Conservation (phyloP, 2,888 invertebrate species). For the Noctua pronuba region DNA sequence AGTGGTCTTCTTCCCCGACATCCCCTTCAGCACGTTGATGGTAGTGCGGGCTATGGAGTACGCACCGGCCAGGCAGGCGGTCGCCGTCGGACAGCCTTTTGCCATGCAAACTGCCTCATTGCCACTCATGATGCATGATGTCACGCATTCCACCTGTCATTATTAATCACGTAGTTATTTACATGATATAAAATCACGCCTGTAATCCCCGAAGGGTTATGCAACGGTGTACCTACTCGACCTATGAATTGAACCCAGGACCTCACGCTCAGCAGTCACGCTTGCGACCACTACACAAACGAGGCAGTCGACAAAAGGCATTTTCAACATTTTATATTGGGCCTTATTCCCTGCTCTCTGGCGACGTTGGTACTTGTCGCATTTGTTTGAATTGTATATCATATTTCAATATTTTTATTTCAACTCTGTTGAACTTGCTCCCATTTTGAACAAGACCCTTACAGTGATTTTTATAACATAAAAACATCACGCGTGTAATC, state of each 20-base stretch:
- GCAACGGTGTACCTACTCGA: not conserved
- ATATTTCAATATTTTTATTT: too few relatives aligned
- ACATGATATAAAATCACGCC: not conserved
- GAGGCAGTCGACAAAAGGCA: too few relatives aligned
- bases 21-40: slow-evolving; percentile 83
- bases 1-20: slow-evolving; percentile 79
- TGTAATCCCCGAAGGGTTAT: not conserved
- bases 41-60: slow-evolving; percentile 84
- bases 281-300: too few relatives aligned
- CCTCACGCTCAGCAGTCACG: too few relatives aligned
- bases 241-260: too few relatives aligned
- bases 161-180: not conserved
- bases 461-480: not conserved
- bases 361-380: too few relatives aligned
- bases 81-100: slow-evolving; percentile 76
- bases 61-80: slow-evolving; percentile 84
- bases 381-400: too few relatives aligned
- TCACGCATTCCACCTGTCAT: slow-evolving; percentile 83
- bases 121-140: slow-evolving; percentile 85
- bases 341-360: too few relatives aligned
- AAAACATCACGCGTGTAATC: not conserved
- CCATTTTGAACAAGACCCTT: too few relatives aligned
- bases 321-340: too few relatives aligned
- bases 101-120: slow-evolving; percentile 80
- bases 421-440: too few relatives aligned